Percentiles rank a stretch among this genome's conserved stretches.
Evolutionary conservation across 2,797 vertebrate genomes (phyloP).

Genomic region (Enteromius argenteus): DNA sequence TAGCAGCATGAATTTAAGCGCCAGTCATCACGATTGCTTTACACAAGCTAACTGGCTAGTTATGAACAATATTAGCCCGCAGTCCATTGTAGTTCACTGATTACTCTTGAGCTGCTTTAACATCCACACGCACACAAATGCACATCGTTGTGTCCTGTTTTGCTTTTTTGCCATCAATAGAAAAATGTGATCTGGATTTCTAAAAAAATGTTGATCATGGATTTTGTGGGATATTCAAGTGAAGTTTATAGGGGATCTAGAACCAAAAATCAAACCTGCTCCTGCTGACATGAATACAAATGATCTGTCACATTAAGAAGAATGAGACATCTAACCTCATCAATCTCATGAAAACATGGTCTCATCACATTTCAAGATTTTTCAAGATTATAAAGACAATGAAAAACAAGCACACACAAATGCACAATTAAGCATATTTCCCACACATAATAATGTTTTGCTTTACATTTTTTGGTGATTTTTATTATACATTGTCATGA

Average conservation of each 20-base stretch:
- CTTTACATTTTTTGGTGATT: neutral
- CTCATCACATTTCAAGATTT: neutral
- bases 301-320: neutral
- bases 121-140: neutral
- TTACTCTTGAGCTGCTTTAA: conserved; percentile 8
- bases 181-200: conserved; percentile 1
- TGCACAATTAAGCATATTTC: neutral
- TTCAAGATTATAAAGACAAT: neutral
- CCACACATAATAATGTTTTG: neutral
- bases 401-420: neutral
- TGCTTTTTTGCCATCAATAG: neutral
- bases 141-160: neutral
- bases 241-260: neutral
- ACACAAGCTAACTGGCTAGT: conserved; percentile 38
- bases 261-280: neutral
- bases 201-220: neutral
- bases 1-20: conserved; percentile 76
- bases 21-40: conserved; percentile 64
- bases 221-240: neutral
- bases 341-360: neutral
- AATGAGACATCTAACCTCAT: neutral
- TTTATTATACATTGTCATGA: neutral
- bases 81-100: conserved; percentile 11
- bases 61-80: conserved; percentile 31
- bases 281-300: neutral